Evolutionary conservation across 1,140 invertebrate genomes (phyloP), one percentile per base, ranked within the genome.

Genomic region (Lucilia cuprina): DNA sequence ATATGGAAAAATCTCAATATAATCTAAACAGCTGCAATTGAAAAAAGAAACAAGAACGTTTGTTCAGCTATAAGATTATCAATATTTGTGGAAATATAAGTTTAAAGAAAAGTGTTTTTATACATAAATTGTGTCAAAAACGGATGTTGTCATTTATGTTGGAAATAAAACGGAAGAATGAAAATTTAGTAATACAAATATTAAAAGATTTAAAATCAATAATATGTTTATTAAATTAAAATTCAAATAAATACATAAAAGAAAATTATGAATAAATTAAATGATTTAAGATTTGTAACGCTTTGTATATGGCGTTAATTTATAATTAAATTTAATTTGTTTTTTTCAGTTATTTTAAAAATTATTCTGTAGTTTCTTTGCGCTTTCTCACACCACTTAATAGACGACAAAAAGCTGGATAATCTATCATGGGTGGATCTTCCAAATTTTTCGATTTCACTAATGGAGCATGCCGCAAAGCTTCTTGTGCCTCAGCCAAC

Each of bases 401-500:
- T 87, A 93, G 92, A 78, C 92, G 92, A 88, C 93, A 94, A 86
- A 94, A 94, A 77, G 92, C 92, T 19, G 92, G 89, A 86, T 94
- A 94, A 86, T 94, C 93, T 84, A 94, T 94, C 92, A 94, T 90
- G 21, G 89, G 86, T 2, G 88, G 90, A 25, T 90, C 89, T 83
- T 90, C 89, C 74, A 89, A 82, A 19, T 92, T 92, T 70, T 92
- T 92, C 82, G 92, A 92, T 82, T 93, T 91, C 19, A 92, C 88
- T 77, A 92, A 91, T 1, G 93, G 93, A 4, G 94, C 94, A 86
- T 94, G 93, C 85, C 93, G 93, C n/a, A 94, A 89, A 2, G 93
- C 93, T 84, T 92, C 92, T 80, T 94, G 92, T 17, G 93, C 93
- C 89, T 94, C 94, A 84, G 92, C 92, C 47, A 91, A 88, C 12